A percentile compares a stretch with the other conserved stretches of the same genome.
Conservation (phyloP, 2,888 invertebrate species). For the Agriopis aurantiaria region DNA sequence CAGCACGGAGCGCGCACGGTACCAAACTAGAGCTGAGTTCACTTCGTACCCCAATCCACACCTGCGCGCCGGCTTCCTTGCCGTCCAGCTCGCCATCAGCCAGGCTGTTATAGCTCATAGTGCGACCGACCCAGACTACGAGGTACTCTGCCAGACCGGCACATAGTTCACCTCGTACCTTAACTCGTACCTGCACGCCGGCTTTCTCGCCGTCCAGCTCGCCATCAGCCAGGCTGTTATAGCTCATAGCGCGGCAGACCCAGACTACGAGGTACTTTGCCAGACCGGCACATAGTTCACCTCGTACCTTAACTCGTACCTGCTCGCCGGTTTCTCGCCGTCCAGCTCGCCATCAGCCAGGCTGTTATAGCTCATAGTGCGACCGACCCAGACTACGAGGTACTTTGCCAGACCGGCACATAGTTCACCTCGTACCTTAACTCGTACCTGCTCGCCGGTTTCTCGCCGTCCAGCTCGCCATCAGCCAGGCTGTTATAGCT, state of each 20-base stretch:
- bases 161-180: too few species aligned
- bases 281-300: neutral
- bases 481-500: too few species aligned
- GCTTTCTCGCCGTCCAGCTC: conserved; percentile 72
- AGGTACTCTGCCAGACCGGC: too few species aligned
- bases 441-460: conserved; percentile 70
- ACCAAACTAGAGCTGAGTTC: conserved; percentile 42
- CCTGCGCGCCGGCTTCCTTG: conserved; percentile 70
- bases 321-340: conserved; percentile 71
- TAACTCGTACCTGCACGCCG: conserved; percentile 59
- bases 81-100: conserved; percentile 62
- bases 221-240: conserved; percentile 32
- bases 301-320: conserved; percentile 57
- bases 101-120: too few species aligned
- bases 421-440: conserved; percentile 44
- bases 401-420: too few species aligned
- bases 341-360: conserved; percentile 57
- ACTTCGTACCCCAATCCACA: conserved; percentile 54
- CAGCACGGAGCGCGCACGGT: conserved; percentile 69
- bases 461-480: conserved; percentile 70
- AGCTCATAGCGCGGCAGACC: too few species aligned
- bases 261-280: too few species aligned
- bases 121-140: too few species aligned
- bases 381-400: too few species aligned
- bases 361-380: too few species aligned